Conservation (phyloP, 2,113 vertebrate species). For the Callithrix jacchus region DNA sequence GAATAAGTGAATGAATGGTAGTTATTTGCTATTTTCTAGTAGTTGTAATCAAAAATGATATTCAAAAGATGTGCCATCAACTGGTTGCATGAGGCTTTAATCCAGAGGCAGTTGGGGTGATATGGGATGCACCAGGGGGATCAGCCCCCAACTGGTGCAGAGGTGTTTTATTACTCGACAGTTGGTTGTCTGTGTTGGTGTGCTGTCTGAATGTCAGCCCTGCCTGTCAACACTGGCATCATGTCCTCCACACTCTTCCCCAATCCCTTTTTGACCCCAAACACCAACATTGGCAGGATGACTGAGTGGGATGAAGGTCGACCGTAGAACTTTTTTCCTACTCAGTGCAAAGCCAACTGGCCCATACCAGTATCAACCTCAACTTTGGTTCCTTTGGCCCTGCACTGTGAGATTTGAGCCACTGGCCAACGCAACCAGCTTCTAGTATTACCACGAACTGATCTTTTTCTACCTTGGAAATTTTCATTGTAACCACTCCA, state of each 20-base stretch:
- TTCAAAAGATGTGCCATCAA: neutral
- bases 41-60: neutral
- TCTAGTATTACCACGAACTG: conserved; percentile 1
- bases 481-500: neutral
- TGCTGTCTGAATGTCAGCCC: neutral
- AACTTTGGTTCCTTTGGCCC: conserved; percentile 9
- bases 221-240: neutral
- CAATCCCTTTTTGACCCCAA: neutral
- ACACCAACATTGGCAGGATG: neutral
- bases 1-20: neutral
- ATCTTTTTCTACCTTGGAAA: conserved; percentile 40
- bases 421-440: neutral
- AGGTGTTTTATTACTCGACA: neutral
- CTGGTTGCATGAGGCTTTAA: neutral
- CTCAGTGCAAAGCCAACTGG: conserved; percentile 49
- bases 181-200: neutral
- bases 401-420: neutral
- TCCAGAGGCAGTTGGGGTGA: neutral
- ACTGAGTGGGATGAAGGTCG: neutral
- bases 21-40: neutral
- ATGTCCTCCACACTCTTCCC: neutral
- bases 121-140: too few species aligned
- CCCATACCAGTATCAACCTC: neutral
- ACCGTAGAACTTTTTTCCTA: neutral
- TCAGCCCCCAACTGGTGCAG: neutral